phyloP scores from a whole-genome alignment of 2,113 vertebrate species.

The Channa argus region DNA sequence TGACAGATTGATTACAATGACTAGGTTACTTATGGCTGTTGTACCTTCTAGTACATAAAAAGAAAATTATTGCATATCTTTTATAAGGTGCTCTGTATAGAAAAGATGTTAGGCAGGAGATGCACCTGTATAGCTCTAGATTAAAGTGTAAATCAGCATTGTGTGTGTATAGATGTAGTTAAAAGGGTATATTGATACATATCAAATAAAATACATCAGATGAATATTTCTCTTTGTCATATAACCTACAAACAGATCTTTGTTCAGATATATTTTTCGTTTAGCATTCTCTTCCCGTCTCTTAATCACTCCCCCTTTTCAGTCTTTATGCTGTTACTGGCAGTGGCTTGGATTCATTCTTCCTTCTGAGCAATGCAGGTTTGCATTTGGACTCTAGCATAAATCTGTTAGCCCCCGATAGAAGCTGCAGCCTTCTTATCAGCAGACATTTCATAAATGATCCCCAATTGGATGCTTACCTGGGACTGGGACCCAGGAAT shows the following conservation, averaged over 20 bases:
- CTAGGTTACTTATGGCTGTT: neutral
- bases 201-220: too few species aligned
- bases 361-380: constrained; percentile 15
- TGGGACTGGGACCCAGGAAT: constrained; percentile 62
- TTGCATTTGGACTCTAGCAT: constrained; percentile 33
- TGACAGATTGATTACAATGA: neutral
- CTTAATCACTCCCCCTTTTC: constrained; percentile 1
- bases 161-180: too few species aligned
- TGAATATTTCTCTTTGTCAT: too few species aligned
- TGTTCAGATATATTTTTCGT: too few species aligned
- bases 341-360: constrained; percentile 17
- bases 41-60: neutral
- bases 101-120: too few species aligned
- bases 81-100: neutral
- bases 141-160: too few species aligned
- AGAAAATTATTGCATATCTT: neutral
- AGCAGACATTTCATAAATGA: constrained; percentile 71
- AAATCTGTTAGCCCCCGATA: constrained; percentile 59
- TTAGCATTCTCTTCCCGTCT: neutral
- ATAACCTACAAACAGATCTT: too few species aligned
- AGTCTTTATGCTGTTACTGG: neutral
- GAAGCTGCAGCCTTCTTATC: constrained; percentile 68
- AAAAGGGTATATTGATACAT: too few species aligned
- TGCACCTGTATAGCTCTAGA: too few species aligned
- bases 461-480: constrained; percentile 69